A percentile compares a stretch with the other conserved stretches of the same genome.
Evolutionary conservation across 2,797 vertebrate genomes (phyloP).

Genomic region (Urophycis tenuis): DNA sequence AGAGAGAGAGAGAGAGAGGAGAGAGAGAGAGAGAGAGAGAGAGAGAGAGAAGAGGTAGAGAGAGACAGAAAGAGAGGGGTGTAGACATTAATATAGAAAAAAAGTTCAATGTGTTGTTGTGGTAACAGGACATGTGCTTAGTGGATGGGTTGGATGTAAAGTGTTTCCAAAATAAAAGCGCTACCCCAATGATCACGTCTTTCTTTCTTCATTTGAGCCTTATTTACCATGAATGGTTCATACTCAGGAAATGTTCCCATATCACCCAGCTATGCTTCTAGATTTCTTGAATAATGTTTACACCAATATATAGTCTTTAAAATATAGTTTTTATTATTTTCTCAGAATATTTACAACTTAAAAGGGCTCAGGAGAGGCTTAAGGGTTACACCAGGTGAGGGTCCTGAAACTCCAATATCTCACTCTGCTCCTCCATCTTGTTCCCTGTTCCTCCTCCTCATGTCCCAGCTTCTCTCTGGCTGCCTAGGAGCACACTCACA

Average conservation of each 20-base stretch:
- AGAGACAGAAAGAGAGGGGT: slow-evolving; percentile 8
- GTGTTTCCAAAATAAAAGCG: slow-evolving; percentile 4
- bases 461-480: neutral
- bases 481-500: neutral
- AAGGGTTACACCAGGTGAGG: neutral
- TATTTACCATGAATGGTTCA: neutral
- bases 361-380: neutral
- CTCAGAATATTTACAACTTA: neutral
- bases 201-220: neutral
- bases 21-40: neutral
- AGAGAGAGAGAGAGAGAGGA: slow-evolving; percentile 8
- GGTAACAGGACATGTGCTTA: neutral
- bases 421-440: too few species aligned
- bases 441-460: neutral
- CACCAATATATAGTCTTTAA: neutral
- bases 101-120: neutral
- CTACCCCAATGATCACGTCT: neutral
- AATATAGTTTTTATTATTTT: neutral
- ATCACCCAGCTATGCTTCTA: neutral
- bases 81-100: neutral
- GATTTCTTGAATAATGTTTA: neutral
- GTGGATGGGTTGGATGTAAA: slow-evolving; percentile 1
- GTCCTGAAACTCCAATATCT: neutral
- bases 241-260: neutral
- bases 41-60: neutral